Evolutionary conservation across 1,140 invertebrate genomes (phyloP).

Genomic region (Scaptomyza hsui): DNA sequence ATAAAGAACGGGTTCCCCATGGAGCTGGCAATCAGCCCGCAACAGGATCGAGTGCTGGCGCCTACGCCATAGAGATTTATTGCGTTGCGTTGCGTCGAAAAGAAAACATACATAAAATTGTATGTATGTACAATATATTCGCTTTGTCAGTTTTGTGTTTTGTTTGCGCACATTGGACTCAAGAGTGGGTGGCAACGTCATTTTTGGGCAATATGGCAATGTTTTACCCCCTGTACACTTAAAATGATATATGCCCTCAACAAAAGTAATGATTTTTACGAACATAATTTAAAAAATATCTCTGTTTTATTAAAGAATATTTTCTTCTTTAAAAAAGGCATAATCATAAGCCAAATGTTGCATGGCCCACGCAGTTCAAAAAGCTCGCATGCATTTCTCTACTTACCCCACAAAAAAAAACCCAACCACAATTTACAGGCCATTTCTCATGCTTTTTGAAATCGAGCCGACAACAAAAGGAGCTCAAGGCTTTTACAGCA

Average conservation of each 20-base stretch:
- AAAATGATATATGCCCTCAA: too few species aligned
- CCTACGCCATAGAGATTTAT: slow-evolving; percentile 48
- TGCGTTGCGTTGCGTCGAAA: slow-evolving; percentile 19
- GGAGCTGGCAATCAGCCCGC: slow-evolving; percentile 13
- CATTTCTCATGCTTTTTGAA: slow-evolving; percentile 32
- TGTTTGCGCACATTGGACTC: slow-evolving; percentile 27
- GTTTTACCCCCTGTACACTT: not conserved
- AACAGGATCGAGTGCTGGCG: slow-evolving; percentile 21
- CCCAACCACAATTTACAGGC: slow-evolving; percentile 31
- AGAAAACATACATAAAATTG: slow-evolving; percentile 9
- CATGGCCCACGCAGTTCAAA: slow-evolving; percentile 22
- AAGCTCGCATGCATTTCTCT: slow-evolving; percentile 5
- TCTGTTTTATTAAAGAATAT: too few species aligned
- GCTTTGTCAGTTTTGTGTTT: slow-evolving; percentile 23
- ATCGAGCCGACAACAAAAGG: slow-evolving; percentile 36
- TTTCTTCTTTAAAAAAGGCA: too few species aligned
- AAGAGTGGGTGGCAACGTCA: slow-evolving; percentile 19
- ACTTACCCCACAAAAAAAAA: not conserved
- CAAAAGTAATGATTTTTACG: too few species aligned
- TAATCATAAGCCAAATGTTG: not conserved
- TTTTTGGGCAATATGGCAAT: slow-evolving; percentile 21
- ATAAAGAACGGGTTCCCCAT: slow-evolving; percentile 19
- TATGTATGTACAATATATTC: slow-evolving; percentile 12
- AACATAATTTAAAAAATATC: too few species aligned
- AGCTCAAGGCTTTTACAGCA: slow-evolving; percentile 68